Evolutionary conservation across 2,888 invertebrate species (phyloP).

Genomic region (Ferdinandea cuprea): DNA sequence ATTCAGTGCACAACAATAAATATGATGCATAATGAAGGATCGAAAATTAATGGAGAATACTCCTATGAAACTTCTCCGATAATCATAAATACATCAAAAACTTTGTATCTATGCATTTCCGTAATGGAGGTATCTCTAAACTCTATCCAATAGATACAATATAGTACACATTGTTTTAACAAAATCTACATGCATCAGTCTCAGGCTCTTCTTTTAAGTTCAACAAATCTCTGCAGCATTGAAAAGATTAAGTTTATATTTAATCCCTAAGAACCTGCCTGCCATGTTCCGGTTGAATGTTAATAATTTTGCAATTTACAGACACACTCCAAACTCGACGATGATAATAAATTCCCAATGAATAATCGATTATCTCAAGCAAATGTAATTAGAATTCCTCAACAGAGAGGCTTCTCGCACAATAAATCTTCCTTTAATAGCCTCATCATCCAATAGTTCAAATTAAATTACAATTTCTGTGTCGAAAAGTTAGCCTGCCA

Average conservation of each 20-base stretch:
- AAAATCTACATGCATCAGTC: too few relatives aligned
- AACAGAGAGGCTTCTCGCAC: background rate
- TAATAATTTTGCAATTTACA: background rate
- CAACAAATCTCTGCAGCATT: background rate
- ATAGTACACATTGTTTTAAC: too few relatives aligned
- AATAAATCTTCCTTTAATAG: slow-evolving; percentile 22
- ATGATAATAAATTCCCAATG: slow-evolving; percentile 13
- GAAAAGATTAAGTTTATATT: background rate
- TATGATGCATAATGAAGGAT: too few relatives aligned
- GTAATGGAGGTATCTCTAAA: too few relatives aligned
- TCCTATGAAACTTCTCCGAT: too few relatives aligned
- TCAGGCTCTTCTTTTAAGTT: background rate
- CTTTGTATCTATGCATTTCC: too few relatives aligned
- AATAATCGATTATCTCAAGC: slow-evolving; percentile 37
- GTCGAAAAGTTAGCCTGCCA: slow-evolving; percentile 21
- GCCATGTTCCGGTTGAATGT: background rate
- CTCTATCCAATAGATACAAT: too few relatives aligned
- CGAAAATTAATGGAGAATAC: too few relatives aligned
- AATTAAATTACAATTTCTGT: slow-evolving; percentile 30
- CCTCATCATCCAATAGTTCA: background rate
- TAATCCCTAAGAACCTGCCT: background rate
- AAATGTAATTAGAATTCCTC: slow-evolving; percentile 34
- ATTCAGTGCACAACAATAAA: too few relatives aligned
- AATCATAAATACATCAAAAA: too few relatives aligned
- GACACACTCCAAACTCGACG: background rate